These are phyloP conservation scores for Macrochelys suwanniensis DNA, from an alignment of 2,797 vertebrate genomes.

Conservation along the genomic window DNA sequence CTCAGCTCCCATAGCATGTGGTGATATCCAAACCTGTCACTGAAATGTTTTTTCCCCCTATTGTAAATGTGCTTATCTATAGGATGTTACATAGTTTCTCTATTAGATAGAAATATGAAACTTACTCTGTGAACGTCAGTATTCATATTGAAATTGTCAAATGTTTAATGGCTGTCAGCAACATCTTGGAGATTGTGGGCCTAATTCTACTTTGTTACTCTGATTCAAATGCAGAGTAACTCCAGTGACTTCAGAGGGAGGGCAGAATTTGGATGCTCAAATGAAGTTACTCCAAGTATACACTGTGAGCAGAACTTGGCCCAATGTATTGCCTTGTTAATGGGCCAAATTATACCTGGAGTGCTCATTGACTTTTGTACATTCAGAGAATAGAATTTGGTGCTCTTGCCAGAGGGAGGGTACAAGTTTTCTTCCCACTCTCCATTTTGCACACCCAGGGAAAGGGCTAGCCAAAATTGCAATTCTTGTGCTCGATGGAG, in stretches of 20 bases:
- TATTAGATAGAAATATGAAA: not conserved
- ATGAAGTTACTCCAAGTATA: not conserved
- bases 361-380: not conserved
- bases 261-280: not conserved
- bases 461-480: not conserved
- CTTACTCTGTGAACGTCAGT: fast-evolving
- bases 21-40: not conserved
- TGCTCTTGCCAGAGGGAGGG: not conserved
- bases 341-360: not conserved
- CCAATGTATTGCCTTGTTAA: not conserved
- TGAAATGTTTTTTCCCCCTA: not conserved
- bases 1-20: not conserved
- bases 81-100: not conserved
- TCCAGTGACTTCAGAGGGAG: not conserved
- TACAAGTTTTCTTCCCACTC: not conserved
- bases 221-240: fast-evolving
- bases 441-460: not conserved
- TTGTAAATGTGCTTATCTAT: not conserved
- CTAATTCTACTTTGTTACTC: not conserved
- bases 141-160: not conserved
- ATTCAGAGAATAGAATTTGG: not conserved
- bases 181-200: not conserved
- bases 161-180: not conserved
- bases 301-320: not conserved
- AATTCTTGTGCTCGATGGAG: fast-evolving